Conservation (phyloP, 2,113 vertebrate genomes). For the Sceloporus tristichus region DNA sequence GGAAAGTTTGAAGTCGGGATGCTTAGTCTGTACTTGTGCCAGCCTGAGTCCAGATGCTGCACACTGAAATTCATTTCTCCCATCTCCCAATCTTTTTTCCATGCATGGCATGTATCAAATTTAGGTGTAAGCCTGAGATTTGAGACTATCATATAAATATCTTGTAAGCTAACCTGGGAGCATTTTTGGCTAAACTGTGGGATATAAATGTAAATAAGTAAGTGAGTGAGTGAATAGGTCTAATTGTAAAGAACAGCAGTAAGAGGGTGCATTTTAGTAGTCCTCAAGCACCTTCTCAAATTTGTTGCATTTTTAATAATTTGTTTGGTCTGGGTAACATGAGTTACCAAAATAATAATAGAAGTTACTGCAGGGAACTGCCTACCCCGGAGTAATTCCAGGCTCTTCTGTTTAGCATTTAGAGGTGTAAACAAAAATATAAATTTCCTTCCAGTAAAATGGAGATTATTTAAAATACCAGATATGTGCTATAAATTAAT, state of each 20-base stretch:
- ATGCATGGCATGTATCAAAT: too few species aligned
- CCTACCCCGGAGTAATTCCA: slow-evolving; percentile 31
- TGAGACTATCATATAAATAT: too few species aligned
- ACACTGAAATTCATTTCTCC: too few species aligned
- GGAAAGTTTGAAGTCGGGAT: too few species aligned
- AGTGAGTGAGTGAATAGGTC: slow-evolving; percentile 29
- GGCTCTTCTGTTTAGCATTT: slow-evolving; percentile 10
- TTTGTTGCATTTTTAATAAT: slow-evolving; percentile 53
- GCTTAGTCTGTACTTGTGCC: too few species aligned
- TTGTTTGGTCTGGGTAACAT: slow-evolving; percentile 40
- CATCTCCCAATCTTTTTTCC: too few species aligned
- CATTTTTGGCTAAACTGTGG: too few species aligned
- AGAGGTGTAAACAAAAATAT: slow-evolving; percentile 34
- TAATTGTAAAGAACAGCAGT: slow-evolving; percentile 48
- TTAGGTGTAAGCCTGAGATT: too few species aligned
- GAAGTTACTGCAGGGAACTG: slow-evolving; percentile 39
- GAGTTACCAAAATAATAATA: slow-evolving; percentile 48
- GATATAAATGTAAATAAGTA: too few species aligned
- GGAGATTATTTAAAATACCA: slow-evolving; percentile 63
- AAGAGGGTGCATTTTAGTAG: slow-evolving; percentile 56
- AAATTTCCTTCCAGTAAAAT: slow-evolving; percentile 21
- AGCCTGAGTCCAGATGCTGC: too few species aligned
- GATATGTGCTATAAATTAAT: slow-evolving; percentile 59
- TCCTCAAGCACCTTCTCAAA: slow-evolving; percentile 44
- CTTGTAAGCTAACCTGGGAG: too few species aligned